Percentiles rank a stretch among this genome's conserved stretches.
phyloP scores from a whole-genome alignment of 2,113 vertebrate species.

The Neogale vison region DNA sequence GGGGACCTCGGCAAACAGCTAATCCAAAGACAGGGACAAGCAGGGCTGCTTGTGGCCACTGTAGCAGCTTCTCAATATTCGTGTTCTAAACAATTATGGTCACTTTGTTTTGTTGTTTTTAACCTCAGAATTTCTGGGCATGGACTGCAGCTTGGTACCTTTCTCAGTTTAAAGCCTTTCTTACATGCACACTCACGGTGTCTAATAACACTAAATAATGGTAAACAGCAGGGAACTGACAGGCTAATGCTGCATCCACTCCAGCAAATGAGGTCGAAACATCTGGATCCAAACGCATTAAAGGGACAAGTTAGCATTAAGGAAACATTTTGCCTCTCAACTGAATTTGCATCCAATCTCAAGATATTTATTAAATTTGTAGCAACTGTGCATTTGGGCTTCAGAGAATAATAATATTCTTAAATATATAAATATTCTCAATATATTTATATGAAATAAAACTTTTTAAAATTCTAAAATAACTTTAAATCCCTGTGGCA shows the following conservation, averaged over 20 bases:
- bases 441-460: neutral
- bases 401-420: constrained; percentile 29
- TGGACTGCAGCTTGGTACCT: neutral
- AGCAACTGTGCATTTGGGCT: constrained; percentile 27
- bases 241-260: constrained; percentile 33
- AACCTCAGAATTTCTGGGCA: neutral
- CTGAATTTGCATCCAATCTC: constrained; percentile 48
- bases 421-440: constrained; percentile 21
- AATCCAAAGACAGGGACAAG: neutral
- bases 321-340: neutral
- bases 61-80: neutral
- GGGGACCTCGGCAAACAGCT: neutral
- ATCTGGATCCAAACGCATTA: constrained; percentile 53
- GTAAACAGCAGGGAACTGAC: constrained; percentile 57
- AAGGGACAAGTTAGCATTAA: constrained; percentile 28
- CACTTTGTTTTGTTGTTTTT: neutral
- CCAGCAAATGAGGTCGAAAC: constrained; percentile 50
- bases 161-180: neutral
- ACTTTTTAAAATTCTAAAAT: constrained; percentile 5
- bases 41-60: neutral
- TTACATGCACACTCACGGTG: neutral
- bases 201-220: constrained; percentile 55
- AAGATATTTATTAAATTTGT: constrained; percentile 59
- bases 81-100: neutral
- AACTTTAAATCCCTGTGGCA: neutral